Evolutionary conservation across 2,113 vertebrate species (phyloP).

Genomic region (Triplophysa tibetana): DNA sequence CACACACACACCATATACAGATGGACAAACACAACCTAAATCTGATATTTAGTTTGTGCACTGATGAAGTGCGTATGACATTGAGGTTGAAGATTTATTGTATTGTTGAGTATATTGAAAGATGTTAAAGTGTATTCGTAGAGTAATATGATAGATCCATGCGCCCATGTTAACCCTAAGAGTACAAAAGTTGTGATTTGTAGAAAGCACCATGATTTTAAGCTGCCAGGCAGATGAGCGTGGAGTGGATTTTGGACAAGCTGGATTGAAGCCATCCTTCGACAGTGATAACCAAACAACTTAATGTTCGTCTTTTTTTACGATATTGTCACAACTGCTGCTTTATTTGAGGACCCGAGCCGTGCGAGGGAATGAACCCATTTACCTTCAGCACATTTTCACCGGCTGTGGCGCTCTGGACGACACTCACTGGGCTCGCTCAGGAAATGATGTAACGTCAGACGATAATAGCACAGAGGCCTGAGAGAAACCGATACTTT

Average conservation of each 20-base stretch:
- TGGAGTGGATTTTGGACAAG: background rate
- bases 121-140: background rate
- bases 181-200: background rate
- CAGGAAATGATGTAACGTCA: constrained; percentile 16
- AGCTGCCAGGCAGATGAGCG: background rate
- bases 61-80: background rate
- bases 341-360: constrained; percentile 17
- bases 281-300: constrained; percentile 6
- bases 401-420: background rate
- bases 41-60: background rate
- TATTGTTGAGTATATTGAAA: background rate
- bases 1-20: background rate
- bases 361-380: background rate
- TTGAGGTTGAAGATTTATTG: background rate
- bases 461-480: constrained; percentile 2
- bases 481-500: constrained; percentile 10
- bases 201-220: background rate
- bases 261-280: constrained; percentile 22
- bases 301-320: constrained; percentile 16
- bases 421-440: constrained; percentile 17
- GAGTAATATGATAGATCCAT: background rate
- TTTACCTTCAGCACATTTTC: constrained; percentile 19
- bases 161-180: background rate
- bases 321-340: constrained; percentile 6
- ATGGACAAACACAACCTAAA: constrained; percentile 9